These are phyloP conservation scores for Fragum fragum DNA, from an alignment of 2,888 invertebrate genomes.

Conservation along the genomic window DNA sequence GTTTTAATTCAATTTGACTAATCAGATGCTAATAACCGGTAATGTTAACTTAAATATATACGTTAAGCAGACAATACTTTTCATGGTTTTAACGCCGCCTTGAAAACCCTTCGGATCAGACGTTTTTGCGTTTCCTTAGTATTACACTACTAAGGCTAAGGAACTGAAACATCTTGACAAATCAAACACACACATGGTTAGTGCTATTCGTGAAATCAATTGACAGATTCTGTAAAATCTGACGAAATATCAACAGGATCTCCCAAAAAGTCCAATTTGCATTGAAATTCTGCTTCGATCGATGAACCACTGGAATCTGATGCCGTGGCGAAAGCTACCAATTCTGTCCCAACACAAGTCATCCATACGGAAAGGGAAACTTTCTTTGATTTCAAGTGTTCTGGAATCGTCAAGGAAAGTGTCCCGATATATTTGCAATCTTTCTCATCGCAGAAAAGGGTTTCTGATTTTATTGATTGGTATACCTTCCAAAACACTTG, in stretches of 20 bases:
- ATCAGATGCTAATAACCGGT: no score
- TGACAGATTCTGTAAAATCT: neutral
- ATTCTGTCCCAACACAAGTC: conserved; percentile 58
- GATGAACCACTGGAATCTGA: neutral
- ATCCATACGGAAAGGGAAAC: conserved; percentile 39
- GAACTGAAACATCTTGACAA: no score
- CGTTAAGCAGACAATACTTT: no score
- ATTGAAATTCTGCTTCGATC: neutral
- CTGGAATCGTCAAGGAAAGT: conserved; percentile 41
- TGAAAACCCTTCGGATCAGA: no score
- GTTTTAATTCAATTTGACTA: no score
- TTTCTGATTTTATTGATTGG: conserved; percentile 39
- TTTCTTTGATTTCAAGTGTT: conserved; percentile 2
- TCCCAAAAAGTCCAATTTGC: conserved; percentile 30
- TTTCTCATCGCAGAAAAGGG: conserved; percentile 54
- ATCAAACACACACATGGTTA: no score
- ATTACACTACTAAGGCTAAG: no score
- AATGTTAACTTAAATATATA: no score
- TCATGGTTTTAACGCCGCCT: no score
- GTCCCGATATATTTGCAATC: conserved; percentile 44
- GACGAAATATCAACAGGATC: neutral
- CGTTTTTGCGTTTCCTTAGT: no score
- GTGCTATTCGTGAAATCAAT: no score
- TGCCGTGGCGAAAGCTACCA: conserved; percentile 46
- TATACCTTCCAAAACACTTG: conserved; percentile 57